These are phyloP conservation scores for Basileuterus tristriatus DNA, from an alignment of 2,797 vertebrate species.

Conservation along the genomic window DNA sequence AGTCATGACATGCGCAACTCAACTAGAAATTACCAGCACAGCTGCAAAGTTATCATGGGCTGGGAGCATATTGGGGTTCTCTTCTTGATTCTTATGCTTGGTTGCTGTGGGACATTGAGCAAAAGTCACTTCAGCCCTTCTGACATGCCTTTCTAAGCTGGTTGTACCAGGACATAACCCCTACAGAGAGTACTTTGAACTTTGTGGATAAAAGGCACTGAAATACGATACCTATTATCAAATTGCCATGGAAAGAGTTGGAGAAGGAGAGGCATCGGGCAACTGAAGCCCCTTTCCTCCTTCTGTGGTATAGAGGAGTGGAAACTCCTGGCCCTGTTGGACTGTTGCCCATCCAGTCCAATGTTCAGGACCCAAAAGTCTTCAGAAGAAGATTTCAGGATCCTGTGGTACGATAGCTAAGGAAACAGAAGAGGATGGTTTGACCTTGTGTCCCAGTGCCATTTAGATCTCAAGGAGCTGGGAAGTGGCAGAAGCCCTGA, in stretches of 20 bases:
- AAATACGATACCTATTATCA: not conserved
- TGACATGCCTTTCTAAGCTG: not conserved
- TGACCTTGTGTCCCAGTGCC: not conserved
- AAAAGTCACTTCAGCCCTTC: not conserved
- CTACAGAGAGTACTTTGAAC: not conserved
- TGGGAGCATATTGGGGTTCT: not conserved
- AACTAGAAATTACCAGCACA: not conserved
- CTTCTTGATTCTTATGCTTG: not conserved
- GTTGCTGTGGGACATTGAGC: not conserved
- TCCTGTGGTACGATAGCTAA: not conserved
- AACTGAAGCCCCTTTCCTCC: not conserved
- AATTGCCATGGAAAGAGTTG: not conserved
- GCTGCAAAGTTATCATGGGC: not conserved
- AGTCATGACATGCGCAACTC: not conserved
- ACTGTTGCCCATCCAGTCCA: not conserved
- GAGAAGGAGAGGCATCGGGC: not conserved
- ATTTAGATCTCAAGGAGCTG: not conserved
- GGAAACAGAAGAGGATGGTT: not conserved
- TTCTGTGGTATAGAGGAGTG: not conserved
- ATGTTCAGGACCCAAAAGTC: not conserved
- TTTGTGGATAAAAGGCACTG: not conserved
- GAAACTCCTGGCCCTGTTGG: not conserved
- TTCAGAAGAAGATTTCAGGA: not conserved
- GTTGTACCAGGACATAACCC: not conserved
- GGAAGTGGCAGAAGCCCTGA: not conserved